These are phyloP conservation scores for Cephus nigrinus DNA, from an alignment of 2,888 invertebrate genomes.

Conservation along the genomic window DNA sequence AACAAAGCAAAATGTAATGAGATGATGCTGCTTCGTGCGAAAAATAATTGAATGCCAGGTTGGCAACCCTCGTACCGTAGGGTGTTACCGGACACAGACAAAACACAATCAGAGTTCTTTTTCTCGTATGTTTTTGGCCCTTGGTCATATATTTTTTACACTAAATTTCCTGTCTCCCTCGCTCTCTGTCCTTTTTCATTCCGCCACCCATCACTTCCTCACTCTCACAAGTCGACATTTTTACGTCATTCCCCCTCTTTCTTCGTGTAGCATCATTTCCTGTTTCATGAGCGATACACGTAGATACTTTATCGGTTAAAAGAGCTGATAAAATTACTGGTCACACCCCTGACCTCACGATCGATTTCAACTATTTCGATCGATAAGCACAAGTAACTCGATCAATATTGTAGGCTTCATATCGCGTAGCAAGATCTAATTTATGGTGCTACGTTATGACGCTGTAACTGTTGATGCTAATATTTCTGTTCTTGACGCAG, in stretches of 20 bases:
- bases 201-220: neutral
- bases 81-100: neutral
- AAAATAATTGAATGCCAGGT: neutral
- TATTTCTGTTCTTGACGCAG: neutral
- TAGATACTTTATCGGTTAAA: conserved; percentile 14
- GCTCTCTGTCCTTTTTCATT: neutral
- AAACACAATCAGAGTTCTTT: conserved; percentile 9
- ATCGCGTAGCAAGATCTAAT: neutral
- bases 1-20: neutral
- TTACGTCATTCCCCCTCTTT: neutral
- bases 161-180: conserved; percentile 4
- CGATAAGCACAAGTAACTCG: neutral
- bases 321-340: conserved; percentile 13
- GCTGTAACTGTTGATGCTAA: neutral
- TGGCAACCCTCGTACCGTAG: neutral
- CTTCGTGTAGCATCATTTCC: conserved; percentile 10
- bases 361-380: neutral
- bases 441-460: neutral
- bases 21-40: neutral
- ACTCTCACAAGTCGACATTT: neutral
- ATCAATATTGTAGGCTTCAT: neutral
- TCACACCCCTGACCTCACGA: neutral
- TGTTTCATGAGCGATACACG: conserved; percentile 8
- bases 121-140: conserved; percentile 5
- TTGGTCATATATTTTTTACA: conserved; percentile 2